Conservation (phyloP, 2,113 vertebrate genomes). For the Dasyprocta punctata region DNA sequence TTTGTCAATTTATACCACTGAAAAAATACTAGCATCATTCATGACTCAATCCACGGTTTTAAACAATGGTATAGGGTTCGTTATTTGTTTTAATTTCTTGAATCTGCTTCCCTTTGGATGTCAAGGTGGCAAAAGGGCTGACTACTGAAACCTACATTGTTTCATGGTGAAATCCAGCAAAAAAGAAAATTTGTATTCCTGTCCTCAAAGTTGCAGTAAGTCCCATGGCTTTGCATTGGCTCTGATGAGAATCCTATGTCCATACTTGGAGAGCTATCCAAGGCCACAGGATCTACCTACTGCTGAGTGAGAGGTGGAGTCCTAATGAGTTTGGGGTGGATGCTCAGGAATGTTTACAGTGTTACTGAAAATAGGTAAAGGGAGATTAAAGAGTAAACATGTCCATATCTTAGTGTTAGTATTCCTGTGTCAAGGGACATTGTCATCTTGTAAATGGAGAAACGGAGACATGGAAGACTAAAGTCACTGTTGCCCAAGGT, state of each 20-base stretch:
- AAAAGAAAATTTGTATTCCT: neutral
- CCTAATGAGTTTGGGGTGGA: neutral
- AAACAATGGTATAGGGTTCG: too few relatives aligned
- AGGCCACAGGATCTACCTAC: too few relatives aligned
- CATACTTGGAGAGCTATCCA: neutral
- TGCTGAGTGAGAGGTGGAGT: neutral
- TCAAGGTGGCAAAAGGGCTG: neutral
- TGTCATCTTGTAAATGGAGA: neutral
- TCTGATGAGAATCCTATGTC: neutral
- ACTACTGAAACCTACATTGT: neutral
- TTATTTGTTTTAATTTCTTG: neutral
- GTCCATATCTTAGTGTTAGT: accelerated
- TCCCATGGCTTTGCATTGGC: neutral
- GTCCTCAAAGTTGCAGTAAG: neutral
- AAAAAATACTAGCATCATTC: neutral
- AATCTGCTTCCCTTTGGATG: neutral
- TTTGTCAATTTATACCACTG: neutral
- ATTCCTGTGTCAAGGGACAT: neutral
- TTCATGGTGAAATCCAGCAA: neutral
- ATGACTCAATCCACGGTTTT: neutral
- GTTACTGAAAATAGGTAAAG: neutral
- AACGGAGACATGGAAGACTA: neutral
- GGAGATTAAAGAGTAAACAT: neutral
- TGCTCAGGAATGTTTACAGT: neutral
- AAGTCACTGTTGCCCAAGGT: neutral